Evolutionary conservation across 2,113 vertebrate genomes (phyloP).

Genomic region (Macquaria australasica): DNA sequence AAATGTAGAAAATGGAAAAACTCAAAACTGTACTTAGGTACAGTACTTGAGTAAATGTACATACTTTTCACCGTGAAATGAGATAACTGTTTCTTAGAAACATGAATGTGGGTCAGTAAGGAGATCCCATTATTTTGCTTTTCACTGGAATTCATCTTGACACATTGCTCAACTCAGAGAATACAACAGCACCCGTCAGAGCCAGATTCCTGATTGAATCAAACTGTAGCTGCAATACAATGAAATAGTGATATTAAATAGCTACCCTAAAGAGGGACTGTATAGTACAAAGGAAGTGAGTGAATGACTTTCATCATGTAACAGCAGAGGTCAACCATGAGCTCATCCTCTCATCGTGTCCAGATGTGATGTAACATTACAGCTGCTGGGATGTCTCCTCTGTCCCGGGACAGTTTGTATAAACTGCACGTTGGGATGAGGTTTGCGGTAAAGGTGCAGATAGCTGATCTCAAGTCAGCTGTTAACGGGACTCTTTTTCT

Average conservation of each 20-base stretch:
- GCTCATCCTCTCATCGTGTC: not conserved
- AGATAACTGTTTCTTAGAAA: not conserved
- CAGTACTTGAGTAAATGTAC: not conserved
- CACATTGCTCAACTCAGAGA: not conserved
- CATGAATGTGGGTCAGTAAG: too few relatives aligned
- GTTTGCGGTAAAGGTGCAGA: not conserved
- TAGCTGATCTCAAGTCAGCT: conserved; percentile 49
- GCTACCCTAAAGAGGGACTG: not conserved
- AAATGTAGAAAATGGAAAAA: not conserved
- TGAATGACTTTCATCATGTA: not conserved
- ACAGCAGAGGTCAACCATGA: conserved; percentile 14
- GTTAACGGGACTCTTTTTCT: not conserved
- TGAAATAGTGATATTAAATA: not conserved
- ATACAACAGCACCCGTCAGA: not conserved
- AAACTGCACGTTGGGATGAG: not conserved
- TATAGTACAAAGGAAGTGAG: not conserved
- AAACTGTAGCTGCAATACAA: not conserved
- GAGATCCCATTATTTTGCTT: not conserved
- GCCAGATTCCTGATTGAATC: not conserved
- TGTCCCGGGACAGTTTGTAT: not conserved
- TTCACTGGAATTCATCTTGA: not conserved
- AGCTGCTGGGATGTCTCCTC: not conserved
- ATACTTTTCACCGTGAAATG: not conserved
- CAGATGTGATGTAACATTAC: conserved; percentile 46
- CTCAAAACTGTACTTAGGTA: not conserved